These are phyloP conservation scores for Epinephelus malabaricus DNA, from an alignment of 2,797 vertebrate species.

Conservation along the genomic window DNA sequence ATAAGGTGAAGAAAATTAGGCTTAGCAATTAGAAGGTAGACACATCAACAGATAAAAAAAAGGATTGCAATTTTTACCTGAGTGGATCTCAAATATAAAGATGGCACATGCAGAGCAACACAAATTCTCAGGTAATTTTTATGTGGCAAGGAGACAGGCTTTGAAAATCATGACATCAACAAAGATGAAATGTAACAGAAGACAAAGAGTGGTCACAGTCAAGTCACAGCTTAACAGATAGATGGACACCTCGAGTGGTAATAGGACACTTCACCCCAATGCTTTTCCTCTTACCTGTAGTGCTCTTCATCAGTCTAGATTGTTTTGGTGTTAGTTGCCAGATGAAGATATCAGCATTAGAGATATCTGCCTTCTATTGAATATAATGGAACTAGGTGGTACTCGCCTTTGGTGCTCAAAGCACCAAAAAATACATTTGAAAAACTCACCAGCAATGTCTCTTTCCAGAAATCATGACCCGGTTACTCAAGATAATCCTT, in stretches of 20 bases:
- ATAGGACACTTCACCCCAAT: too few relatives aligned
- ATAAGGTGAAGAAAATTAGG: constrained; percentile 1
- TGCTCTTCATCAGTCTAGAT: too few relatives aligned
- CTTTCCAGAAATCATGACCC: too few relatives aligned
- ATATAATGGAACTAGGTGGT: too few relatives aligned
- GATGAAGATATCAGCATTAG: too few relatives aligned
- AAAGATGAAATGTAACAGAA: neutral
- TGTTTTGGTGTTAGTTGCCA: too few relatives aligned
- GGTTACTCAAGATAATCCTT: too few relatives aligned
- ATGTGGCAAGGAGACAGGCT: neutral
- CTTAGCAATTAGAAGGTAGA: neutral
- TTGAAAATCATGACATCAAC: constrained; percentile 17
- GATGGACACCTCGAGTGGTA: neutral
- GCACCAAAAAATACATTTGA: too few relatives aligned
- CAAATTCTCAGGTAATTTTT: neutral
- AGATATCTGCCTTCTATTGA: too few relatives aligned
- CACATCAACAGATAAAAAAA: neutral
- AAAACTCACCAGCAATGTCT: too few relatives aligned
- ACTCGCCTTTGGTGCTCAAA: too few relatives aligned
- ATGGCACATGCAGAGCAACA: neutral
- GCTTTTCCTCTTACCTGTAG: too few relatives aligned
- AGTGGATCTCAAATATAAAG: neutral
- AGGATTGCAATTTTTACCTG: neutral
- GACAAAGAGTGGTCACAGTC: neutral
- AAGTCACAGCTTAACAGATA: constrained; percentile 1